Evolutionary conservation across 1,140 invertebrate species (phyloP).

Genomic region (Dreissena polymorpha): DNA sequence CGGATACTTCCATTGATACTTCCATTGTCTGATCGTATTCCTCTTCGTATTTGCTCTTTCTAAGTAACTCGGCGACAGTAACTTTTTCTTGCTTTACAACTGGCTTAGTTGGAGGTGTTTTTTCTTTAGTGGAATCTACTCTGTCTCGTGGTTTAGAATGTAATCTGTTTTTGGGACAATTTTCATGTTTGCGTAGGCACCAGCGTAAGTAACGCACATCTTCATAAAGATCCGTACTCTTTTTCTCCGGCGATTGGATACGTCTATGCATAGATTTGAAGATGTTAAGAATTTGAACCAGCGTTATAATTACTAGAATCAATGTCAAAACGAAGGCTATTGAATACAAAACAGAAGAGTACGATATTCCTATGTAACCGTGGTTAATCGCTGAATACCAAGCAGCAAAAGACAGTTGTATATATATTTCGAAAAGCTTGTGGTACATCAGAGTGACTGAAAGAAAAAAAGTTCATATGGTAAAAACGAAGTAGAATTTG

Average conservation of each 20-base stretch:
- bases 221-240: background rate
- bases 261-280: background rate
- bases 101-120: too few species aligned
- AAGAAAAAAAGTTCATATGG: background rate
- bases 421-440: background rate
- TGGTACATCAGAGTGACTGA: slow-evolving; percentile 1
- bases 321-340: background rate
- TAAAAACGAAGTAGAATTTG: background rate
- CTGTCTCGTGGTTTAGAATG: background rate
- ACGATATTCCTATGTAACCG: background rate
- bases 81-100: background rate
- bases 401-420: background rate
- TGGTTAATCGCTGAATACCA: background rate
- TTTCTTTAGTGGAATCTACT: too few species aligned
- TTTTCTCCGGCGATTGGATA: background rate
- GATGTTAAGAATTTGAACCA: background rate
- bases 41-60: background rate
- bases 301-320: background rate
- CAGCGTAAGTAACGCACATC: background rate
- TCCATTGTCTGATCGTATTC: background rate
- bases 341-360: background rate
- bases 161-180: background rate
- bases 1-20: background rate
- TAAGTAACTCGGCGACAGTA: background rate
- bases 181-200: background rate